A percentile compares a stretch with the other conserved stretches of the same genome.
These are phyloP conservation scores for Clinocottus analis DNA, from an alignment of 2,113 vertebrate genomes.

Conservation along the genomic window DNA sequence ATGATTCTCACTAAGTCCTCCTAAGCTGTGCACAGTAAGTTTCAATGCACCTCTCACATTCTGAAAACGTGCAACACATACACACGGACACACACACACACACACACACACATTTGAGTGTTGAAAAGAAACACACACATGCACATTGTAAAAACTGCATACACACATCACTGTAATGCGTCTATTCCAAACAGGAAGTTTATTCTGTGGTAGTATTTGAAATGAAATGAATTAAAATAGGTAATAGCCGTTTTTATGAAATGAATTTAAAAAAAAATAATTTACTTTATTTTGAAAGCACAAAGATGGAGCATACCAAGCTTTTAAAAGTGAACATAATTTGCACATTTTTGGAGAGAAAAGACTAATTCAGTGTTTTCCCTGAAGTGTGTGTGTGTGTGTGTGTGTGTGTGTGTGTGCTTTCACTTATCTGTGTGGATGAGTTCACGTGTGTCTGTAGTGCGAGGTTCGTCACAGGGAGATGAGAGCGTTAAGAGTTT, in stretches of 20 bases:
- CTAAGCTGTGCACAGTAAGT: slow-evolving; percentile 14
- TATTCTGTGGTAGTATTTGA: not conserved
- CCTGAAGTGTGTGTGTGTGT: not conserved
- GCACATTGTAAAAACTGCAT: not conserved
- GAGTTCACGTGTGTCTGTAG: not conserved
- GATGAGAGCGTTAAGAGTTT: slow-evolving; percentile 42
- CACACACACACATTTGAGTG: no score
- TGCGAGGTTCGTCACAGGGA: not conserved
- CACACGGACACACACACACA: not conserved
- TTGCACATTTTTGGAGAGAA: not conserved
- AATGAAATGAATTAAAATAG: not conserved
- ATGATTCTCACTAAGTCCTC: slow-evolving; percentile 5
- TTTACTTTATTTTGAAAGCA: not conserved
- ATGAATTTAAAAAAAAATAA: not conserved
- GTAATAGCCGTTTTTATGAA: not conserved
- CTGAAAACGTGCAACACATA: not conserved
- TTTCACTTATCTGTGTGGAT: not conserved
- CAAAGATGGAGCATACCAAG: not conserved
- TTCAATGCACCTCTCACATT: not conserved
- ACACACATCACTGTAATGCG: not conserved
- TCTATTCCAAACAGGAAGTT: not conserved
- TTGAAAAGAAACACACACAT: not conserved
- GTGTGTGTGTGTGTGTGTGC: not conserved
- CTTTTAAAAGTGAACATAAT: not conserved
- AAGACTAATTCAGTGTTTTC: not conserved